Base-by-base conservation (phyloP, 2,888 invertebrate genomes). In the Mythimna pallens region DNA sequence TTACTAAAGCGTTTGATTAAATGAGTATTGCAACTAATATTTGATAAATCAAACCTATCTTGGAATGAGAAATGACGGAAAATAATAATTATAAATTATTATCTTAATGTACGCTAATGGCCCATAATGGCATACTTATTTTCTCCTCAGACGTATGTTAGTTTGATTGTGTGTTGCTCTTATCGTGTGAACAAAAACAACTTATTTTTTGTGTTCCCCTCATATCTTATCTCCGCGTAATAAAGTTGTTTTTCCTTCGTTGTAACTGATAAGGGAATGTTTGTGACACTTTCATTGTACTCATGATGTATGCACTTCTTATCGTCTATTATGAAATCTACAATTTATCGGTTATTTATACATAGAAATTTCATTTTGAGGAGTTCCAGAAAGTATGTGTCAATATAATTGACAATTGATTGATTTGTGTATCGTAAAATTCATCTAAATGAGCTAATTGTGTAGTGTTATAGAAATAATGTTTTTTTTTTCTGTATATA, bases 231-330 rank as follows among this genome's bases (percentile, higher is more conserved):
- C 84, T 61, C 75, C 3, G 22, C 50, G 80, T 63, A 69, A 65
- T 82, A 82, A 64, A 77, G 73, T 75, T 79, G 76, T 82, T 87
- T 85, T 87, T 78, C 55, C 75, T 72, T 65, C 67, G 57, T 58
- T 59, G 20, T 65, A 67, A 58, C 25, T 73, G 71, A 81, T 80
- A 72, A 74, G 40, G 34, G 17, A 54, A 20, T 76, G 61, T 86
- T 71, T 64, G 70, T 52, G 63, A 81, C 69, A 71, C 61, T 78
- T 78, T 70, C 75, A 65, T 78, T 78, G 58, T 69, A 36, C 30
- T 57, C 55, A 34, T 74, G 76, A 70, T 76, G 70, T 71, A 63
- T 82, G 76, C 73, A 74, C 64, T 68, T 65, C 52, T 74, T 82
- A 85, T 82, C 80, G 14, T 43, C 9, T 58, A 52, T 79, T 72